A percentile compares a stretch with the other conserved stretches of the same genome.
These are phyloP conservation scores for Chlorops oryzae DNA, from an alignment of 1,140 invertebrate species.

Conservation along the genomic window DNA sequence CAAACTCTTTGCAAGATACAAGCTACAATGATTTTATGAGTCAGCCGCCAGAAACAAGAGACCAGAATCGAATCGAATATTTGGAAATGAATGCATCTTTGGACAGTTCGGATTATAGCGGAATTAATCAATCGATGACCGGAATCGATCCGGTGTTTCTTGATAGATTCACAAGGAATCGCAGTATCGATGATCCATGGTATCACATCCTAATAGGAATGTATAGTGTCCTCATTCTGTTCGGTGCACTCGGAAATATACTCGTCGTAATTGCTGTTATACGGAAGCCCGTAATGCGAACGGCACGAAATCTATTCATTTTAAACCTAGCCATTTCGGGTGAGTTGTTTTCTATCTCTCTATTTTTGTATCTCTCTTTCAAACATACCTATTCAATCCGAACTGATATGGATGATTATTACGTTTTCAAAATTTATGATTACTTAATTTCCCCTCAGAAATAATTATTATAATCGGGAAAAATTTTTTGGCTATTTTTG, in stretches of 20 bases:
- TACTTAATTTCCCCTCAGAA: no score
- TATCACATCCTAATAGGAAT: constrained; percentile 61
- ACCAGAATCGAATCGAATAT: constrained; percentile 25
- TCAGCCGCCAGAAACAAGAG: no score
- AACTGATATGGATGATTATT: no score
- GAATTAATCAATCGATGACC: constrained; percentile 1
- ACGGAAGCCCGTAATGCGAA: constrained; percentile 74
- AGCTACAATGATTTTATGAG: no score
- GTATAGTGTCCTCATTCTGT: constrained; percentile 67
- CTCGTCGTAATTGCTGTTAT: constrained; percentile 72
- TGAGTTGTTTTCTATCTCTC: no score
- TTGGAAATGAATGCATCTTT: constrained; percentile 15
- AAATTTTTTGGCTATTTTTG: no score
- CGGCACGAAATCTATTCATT: constrained; percentile 82
- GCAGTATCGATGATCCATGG: constrained; percentile 59
- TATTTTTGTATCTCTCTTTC: no score
- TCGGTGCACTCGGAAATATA: constrained; percentile 72
- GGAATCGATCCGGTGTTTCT: constrained; percentile 44
- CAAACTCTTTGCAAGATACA: no score
- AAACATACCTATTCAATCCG: no score
- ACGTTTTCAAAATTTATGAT: no score
- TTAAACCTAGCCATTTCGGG: constrained; percentile 78
- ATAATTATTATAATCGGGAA: no score
- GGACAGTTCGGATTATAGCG: background rate
- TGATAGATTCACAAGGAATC: constrained; percentile 58